A percentile compares a stretch with the other conserved stretches of the same genome.
Conservation (phyloP, 2,113 vertebrate genomes). For the Cyprinodon tularosa region DNA sequence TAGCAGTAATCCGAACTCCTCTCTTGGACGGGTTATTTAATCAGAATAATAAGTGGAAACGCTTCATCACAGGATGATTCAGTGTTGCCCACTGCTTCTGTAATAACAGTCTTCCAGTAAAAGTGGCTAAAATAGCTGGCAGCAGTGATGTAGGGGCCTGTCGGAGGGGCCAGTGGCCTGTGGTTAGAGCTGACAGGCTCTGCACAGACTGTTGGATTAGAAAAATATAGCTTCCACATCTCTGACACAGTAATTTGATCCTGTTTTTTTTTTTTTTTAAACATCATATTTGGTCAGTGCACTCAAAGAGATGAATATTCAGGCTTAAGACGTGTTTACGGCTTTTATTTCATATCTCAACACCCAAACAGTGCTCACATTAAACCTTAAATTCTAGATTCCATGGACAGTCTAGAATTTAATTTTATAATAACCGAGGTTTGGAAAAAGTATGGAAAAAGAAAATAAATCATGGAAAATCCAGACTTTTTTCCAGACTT, state of each 20-base stretch:
- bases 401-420: not conserved
- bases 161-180: conserved; percentile 56
- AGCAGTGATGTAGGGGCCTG: conserved; percentile 64
- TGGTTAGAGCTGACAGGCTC: conserved; percentile 63
- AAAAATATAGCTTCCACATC: conserved; percentile 54
- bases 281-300: conserved; percentile 14
- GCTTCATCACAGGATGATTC: conserved; percentile 19
- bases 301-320: not conserved
- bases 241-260: conserved; percentile 36
- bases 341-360: not conserved
- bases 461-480: not conserved
- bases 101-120: conserved; percentile 59
- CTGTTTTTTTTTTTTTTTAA: conserved; percentile 9
- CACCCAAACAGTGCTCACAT: not conserved
- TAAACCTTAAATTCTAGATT: not conserved
- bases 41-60: conserved; percentile 14
- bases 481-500: not conserved
- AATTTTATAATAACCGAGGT: not conserved
- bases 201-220: conserved; percentile 45
- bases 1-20: not conserved
- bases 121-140: conserved; percentile 46
- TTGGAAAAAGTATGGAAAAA: not conserved
- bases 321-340: conserved; percentile 1
- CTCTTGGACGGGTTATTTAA: not conserved
- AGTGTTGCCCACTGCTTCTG: conserved; percentile 21